These are phyloP conservation scores for Proterorhinus semilunaris DNA, from an alignment of 2,113 vertebrate genomes.

Conservation along the genomic window DNA sequence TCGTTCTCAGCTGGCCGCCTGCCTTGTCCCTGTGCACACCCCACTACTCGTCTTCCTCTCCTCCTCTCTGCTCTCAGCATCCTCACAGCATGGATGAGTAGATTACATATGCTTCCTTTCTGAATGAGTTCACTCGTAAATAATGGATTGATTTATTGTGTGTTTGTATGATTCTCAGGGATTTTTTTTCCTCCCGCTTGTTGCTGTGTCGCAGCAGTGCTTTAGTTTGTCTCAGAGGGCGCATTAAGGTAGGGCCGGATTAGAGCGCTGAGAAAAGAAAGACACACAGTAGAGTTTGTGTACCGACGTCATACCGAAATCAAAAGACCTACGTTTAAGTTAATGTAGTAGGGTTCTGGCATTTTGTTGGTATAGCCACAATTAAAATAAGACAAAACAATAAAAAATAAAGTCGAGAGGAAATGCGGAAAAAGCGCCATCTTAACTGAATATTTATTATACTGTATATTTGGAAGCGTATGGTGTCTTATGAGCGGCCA, in stretches of 20 bases:
- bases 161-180: slow-evolving; percentile 59
- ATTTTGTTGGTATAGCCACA: no score
- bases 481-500: no score
- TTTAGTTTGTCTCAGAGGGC: slow-evolving; percentile 51
- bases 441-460: no score
- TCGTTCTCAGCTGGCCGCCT: slow-evolving; percentile 73
- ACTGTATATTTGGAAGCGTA: no score
- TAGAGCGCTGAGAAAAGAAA: slow-evolving; percentile 8
- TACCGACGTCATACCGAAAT: slow-evolving; percentile 6
- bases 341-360: neutral
- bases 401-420: no score
- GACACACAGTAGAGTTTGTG: slow-evolving; percentile 4
- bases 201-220: slow-evolving; percentile 45
- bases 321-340: slow-evolving; percentile 11
- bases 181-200: slow-evolving; percentile 43
- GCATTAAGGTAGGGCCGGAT: slow-evolving; percentile 39
- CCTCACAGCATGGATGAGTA: slow-evolving; percentile 73
- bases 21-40: slow-evolving; percentile 67
- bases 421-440: no score
- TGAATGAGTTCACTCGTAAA: slow-evolving; percentile 74
- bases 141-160: slow-evolving; percentile 74
- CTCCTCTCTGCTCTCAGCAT: slow-evolving; percentile 58
- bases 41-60: slow-evolving; percentile 56
- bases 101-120: slow-evolving; percentile 76
- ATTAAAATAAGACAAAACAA: no score